A percentile compares a stretch with the other conserved stretches of the same genome.
These are phyloP conservation scores for Charadrius vociferus DNA, from an alignment of 2,113 vertebrate genomes.

Conservation along the genomic window DNA sequence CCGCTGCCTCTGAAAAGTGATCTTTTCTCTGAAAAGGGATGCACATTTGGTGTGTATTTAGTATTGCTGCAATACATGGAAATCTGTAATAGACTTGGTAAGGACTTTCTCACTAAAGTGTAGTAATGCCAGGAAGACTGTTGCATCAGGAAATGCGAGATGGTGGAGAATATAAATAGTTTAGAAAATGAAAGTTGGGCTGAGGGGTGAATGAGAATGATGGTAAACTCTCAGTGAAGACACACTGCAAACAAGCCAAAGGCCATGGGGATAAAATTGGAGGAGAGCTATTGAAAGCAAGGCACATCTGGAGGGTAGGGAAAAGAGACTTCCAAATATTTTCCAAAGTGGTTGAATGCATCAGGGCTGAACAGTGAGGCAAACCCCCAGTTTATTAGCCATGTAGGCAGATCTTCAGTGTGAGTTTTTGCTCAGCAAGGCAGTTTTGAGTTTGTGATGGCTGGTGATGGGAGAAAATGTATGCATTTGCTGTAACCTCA, in stretches of 20 bases:
- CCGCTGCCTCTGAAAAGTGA: not conserved
- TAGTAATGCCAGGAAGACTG: not conserved
- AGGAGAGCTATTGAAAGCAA: not conserved
- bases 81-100: not conserved
- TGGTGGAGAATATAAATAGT: not conserved
- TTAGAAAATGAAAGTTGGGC: constrained; percentile 16
- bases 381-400: not conserved
- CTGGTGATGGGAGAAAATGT: not conserved
- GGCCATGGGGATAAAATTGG: not conserved
- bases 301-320: not conserved
- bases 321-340: not conserved
- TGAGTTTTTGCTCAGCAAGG: not conserved
- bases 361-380: not conserved
- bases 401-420: not conserved
- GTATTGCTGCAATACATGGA: not conserved
- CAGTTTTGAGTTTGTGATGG: not conserved
- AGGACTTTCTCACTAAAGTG: not conserved
- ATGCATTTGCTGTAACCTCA: not conserved
- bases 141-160: not conserved
- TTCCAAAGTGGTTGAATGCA: not conserved
- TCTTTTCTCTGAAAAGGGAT: not conserved
- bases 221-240: not conserved
- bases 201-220: not conserved
- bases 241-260: not conserved
- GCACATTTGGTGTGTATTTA: not conserved